Base-by-base conservation (phyloP, 2,797 vertebrate genomes). In the Atherinosoma microstoma region DNA sequence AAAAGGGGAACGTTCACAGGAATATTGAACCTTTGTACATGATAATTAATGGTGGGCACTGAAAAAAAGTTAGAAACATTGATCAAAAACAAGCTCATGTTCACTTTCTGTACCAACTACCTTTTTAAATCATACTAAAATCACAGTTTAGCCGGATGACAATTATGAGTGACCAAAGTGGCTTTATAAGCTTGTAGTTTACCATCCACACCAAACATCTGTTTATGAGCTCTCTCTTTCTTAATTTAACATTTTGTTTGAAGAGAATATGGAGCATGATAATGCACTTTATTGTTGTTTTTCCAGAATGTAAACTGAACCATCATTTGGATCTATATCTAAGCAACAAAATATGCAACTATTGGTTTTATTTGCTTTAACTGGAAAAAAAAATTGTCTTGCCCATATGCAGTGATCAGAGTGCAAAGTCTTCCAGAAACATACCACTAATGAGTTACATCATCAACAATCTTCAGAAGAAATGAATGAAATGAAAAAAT, bases 121-220 rank as follows among this genome's bases (percentile, higher is more conserved):
- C 64, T 76, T 40, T 79, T 79, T 54, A 71, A 66, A 74, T 79
- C 76, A 70, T 76, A 70, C 70, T 76, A 75, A 91, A 80, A 89
- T 94, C 93, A 94, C 92, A 94, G 92, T 93, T 93, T 91, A 76
- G 87, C 85, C 89, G 85, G 92, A 89, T 84, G 89, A 79, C 75
- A 69, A 77, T 69, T 61, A 78, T 20, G 38, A 87, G 76, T 70
- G 80, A 79, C 76, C 73, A 63, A 70, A 66, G 74, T 67, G 66
- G 75, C 61, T 78, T 70, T 38, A 49, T 49, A 53, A 65, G 61
- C 61, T 75, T 60, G 63, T 58, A 47, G 49, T 65, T 75, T 58
- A 70, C 32, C 18, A 15, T 53, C 64, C 34, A 16, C 40, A 32
- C 35, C 29, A 30, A 18, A 59, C 20, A 34, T 42, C 22, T 16